Percentiles rank a stretch among this genome's conserved stretches.
phyloP scores from a whole-genome alignment of 2,797 vertebrate species.

The Macroramphosus scolopax region DNA sequence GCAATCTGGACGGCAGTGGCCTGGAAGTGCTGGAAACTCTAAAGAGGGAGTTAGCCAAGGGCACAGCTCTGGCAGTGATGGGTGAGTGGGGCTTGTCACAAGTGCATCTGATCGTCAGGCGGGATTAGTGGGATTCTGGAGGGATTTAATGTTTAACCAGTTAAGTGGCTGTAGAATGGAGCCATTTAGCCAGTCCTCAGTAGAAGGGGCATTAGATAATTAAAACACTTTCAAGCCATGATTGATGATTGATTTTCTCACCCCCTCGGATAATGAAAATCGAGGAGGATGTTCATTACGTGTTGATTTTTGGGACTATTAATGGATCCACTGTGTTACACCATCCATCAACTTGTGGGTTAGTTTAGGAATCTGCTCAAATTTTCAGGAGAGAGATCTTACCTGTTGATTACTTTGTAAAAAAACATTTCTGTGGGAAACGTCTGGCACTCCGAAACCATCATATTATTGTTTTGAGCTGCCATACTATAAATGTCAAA shows the following conservation, averaged over 20 bases:
- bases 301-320: constrained; percentile 53
- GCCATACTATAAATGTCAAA: background rate
- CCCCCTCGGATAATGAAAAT: constrained; percentile 58
- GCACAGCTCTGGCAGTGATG: constrained; percentile 96
- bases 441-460: too few species aligned
- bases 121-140: constrained; percentile 56
- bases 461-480: too few species aligned
- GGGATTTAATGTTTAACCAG: constrained; percentile 68
- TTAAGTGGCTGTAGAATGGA: constrained; percentile 42
- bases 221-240: constrained; percentile 60
- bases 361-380: constrained; percentile 34
- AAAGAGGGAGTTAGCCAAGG: constrained; percentile 92
- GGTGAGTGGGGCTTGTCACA: constrained; percentile 84
- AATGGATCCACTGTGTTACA: constrained; percentile 50
- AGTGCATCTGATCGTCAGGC: constrained; percentile 48
- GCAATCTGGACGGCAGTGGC: constrained; percentile 91
- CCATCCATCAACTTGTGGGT: constrained; percentile 54
- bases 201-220: constrained; percentile 59
- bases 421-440: too few species aligned
- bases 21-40: constrained; percentile 95
- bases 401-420: too few species aligned
- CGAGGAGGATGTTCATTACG: constrained; percentile 61
- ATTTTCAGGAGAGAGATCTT: too few species aligned
- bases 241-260: constrained; percentile 70
- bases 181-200: constrained; percentile 40